phyloP scores from a whole-genome alignment of 2,797 vertebrate genomes.

The Acipenser oxyrinchus region DNA sequence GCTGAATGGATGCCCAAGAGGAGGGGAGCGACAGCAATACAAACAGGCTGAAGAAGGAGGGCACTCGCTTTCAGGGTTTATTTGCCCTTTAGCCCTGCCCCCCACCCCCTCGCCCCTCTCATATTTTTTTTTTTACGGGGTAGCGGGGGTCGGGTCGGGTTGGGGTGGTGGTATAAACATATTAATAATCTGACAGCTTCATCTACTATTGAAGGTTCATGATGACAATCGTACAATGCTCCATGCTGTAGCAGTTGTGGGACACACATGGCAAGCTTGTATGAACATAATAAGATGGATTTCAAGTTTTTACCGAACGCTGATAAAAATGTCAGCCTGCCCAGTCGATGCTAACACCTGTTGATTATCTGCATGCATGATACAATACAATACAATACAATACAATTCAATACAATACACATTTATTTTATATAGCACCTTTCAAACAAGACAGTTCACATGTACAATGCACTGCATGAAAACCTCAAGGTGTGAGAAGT shows the following conservation, averaged over 20 bases:
- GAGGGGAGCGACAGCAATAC: constrained; percentile 72
- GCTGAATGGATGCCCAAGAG: constrained; percentile 78
- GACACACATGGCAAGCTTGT: constrained; percentile 54
- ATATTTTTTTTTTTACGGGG: constrained; percentile 44
- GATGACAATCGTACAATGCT: constrained; percentile 69
- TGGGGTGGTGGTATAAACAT: constrained; percentile 65
- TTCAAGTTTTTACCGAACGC: no score
- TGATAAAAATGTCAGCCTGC: no score
- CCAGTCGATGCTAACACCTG: no score
- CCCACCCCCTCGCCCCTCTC: constrained; percentile 50
- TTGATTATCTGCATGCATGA: no score
- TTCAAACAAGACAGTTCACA: no score
- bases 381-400: no score
- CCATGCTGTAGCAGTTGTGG: constrained; percentile 57
- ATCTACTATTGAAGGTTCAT: constrained; percentile 67
- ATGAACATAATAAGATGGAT: constrained; percentile 28
- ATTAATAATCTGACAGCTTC: constrained; percentile 80
- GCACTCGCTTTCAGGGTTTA: constrained; percentile 74
- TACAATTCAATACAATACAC: no score
- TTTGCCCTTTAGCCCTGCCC: constrained; percentile 62
- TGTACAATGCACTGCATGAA: no score
- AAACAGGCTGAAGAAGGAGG: constrained; percentile 80
- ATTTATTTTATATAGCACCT: no score
- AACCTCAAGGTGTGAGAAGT: no score
- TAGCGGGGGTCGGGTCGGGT: constrained; percentile 38